Conservation (phyloP, 2,113 vertebrate genomes). For the Zosterops borbonicus region DNA sequence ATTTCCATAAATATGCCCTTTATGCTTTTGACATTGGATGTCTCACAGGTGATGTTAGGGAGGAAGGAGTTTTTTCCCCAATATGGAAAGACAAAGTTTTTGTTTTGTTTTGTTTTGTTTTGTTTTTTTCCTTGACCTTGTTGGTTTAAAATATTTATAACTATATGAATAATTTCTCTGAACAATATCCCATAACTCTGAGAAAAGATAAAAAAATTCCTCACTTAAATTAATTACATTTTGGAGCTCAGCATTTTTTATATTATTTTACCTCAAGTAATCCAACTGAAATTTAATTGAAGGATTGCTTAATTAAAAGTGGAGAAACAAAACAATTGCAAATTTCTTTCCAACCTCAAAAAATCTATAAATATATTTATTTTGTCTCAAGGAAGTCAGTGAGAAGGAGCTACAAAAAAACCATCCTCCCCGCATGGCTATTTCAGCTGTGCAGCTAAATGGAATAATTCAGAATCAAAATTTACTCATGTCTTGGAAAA, state of each 20-base stretch:
- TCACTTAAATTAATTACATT: slow-evolving; percentile 38
- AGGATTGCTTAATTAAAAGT: slow-evolving; percentile 26
- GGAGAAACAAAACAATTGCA: neutral
- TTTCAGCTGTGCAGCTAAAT: neutral
- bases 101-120: too few relatives aligned
- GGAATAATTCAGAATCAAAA: slow-evolving; percentile 26
- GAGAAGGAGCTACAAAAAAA: neutral
- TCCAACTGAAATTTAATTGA: slow-evolving; percentile 1
- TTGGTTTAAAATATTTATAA: slow-evolving; percentile 19
- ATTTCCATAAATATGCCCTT: neutral
- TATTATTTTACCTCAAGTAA: neutral
- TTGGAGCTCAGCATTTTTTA: neutral
- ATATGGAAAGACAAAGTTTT: neutral
- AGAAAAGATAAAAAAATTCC: neutral
- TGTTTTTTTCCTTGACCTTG: too few relatives aligned
- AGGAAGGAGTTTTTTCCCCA: neutral
- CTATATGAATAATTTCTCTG: slow-evolving; percentile 15
- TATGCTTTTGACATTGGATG: neutral
- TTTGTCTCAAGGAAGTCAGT: neutral
- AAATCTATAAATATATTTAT: neutral
- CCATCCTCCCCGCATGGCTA: neutral
- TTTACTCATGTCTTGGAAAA: slow-evolving; percentile 49
- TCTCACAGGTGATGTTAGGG: neutral
- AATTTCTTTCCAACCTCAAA: neutral
- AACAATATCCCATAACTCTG: neutral